Evolutionary conservation across 2,797 vertebrate species (phyloP).

Genomic region (Tokudaia muenninki): DNA sequence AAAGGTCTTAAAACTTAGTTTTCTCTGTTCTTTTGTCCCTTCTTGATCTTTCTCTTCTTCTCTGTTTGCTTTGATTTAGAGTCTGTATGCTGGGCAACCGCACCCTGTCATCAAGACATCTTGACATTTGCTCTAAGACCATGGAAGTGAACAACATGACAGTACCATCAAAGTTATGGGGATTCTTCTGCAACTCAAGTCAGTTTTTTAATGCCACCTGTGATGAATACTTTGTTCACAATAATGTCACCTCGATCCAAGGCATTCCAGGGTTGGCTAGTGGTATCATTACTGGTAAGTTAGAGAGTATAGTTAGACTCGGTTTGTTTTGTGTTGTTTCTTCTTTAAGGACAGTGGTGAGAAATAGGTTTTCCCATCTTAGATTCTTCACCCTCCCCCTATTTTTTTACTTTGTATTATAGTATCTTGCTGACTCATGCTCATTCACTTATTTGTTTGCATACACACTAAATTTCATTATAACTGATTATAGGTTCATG

Average conservation of each 20-base stretch:
- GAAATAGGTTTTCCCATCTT: not conserved
- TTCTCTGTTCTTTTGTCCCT: not conserved
- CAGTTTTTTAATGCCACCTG: conserved; percentile 89
- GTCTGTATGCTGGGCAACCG: conserved; percentile 95
- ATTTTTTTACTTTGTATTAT: not conserved
- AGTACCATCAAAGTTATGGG: conserved; percentile 89
- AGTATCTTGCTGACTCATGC: not conserved
- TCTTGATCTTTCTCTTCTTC: conserved; percentile 44
- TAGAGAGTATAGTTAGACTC: not conserved
- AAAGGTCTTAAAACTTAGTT: not conserved
- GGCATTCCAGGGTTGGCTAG: conserved; percentile 94
- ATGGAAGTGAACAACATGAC: conserved; percentile 85
- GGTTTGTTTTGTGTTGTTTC: not conserved
- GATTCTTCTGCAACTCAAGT: conserved; percentile 89
- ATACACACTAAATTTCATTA: not conserved
- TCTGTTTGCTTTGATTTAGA: conserved; percentile 83
- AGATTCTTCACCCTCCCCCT: not conserved
- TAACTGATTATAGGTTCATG: not conserved
- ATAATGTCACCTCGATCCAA: conserved; percentile 89
- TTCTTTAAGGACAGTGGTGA: conserved; percentile 17
- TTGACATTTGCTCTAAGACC: conserved; percentile 89
- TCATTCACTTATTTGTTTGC: not conserved
- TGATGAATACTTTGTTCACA: conserved; percentile 91
- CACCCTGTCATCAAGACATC: conserved; percentile 90
- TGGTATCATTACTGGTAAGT: conserved; percentile 91